Percentiles rank a stretch among this genome's conserved stretches.
These are phyloP conservation scores for Crax fasciolata DNA, from an alignment of 2,797 vertebrate genomes.

Conservation along the genomic window DNA sequence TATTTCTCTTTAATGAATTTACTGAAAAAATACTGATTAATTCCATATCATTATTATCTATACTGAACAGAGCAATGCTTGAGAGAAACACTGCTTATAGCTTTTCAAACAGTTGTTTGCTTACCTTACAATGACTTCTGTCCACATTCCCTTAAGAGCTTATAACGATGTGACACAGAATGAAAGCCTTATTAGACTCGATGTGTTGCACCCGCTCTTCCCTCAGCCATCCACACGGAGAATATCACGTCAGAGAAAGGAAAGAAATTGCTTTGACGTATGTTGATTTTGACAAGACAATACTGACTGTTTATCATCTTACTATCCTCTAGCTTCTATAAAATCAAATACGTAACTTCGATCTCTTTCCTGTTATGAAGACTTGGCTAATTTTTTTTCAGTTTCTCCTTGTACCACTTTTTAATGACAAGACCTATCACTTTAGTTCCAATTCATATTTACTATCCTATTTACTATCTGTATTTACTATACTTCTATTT, in stretches of 20 bases:
- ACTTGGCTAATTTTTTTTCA: neutral
- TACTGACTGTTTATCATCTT: neutral
- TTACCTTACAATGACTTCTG: neutral
- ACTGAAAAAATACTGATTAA: neutral
- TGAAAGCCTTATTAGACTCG: neutral
- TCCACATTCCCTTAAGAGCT: neutral
- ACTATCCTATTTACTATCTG: neutral
- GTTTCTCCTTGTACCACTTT: neutral
- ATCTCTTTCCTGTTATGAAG: neutral
- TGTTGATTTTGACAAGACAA: neutral
- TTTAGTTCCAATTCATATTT: neutral
- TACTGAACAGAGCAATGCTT: neutral
- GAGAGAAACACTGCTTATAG: neutral
- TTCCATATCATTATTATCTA: neutral
- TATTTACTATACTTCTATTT: neutral
- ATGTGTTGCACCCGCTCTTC: neutral
- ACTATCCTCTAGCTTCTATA: neutral
- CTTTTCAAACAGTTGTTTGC: accelerated
- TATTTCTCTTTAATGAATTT: neutral
- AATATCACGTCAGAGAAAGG: neutral
- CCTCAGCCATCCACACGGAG: neutral
- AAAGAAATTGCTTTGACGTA: neutral
- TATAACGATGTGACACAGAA: neutral
- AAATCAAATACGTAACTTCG: neutral
- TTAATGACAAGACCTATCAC: neutral